Evolutionary conservation across 2,113 vertebrate species (phyloP).

Genomic region (Notechis scutatus): DNA sequence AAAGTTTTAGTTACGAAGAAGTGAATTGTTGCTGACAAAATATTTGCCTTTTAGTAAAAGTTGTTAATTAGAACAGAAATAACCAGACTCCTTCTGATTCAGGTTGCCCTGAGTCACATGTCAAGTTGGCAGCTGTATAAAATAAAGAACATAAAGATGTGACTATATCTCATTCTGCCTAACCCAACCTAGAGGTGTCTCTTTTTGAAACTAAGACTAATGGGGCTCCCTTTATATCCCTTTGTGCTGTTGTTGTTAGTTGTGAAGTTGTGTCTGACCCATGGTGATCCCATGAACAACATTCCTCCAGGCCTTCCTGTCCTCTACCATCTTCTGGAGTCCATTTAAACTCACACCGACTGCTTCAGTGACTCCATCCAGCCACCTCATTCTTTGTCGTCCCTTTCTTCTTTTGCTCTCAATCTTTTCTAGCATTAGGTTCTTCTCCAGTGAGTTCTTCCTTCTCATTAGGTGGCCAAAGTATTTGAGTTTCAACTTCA

Average conservation of each 20-base stretch:
- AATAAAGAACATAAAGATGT: not conserved
- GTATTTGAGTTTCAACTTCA: no score
- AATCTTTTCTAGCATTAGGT: no score
- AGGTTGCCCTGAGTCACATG: not conserved
- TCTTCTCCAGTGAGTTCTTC: no score
- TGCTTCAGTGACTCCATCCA: no score
- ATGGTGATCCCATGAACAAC: no score
- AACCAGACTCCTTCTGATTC: not conserved
- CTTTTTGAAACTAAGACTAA: not conserved
- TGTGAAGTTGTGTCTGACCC: no score
- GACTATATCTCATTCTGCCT: not conserved
- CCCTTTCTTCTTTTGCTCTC: no score
- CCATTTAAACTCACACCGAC: no score
- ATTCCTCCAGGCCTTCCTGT: no score
- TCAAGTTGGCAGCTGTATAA: not conserved
- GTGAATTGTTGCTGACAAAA: not conserved
- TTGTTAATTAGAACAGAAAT: not conserved
- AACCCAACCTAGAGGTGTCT: not conserved
- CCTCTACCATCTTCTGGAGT: no score
- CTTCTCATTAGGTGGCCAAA: no score
- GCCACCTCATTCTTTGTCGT: no score
- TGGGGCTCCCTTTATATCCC: not conserved
- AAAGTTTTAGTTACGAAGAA: not conserved
- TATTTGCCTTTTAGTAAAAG: not conserved
- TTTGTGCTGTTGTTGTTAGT: not conserved